These are phyloP conservation scores for Didymodactylos carnosus DNA, from an alignment of 2,888 invertebrate genomes.

Conservation along the genomic window DNA sequence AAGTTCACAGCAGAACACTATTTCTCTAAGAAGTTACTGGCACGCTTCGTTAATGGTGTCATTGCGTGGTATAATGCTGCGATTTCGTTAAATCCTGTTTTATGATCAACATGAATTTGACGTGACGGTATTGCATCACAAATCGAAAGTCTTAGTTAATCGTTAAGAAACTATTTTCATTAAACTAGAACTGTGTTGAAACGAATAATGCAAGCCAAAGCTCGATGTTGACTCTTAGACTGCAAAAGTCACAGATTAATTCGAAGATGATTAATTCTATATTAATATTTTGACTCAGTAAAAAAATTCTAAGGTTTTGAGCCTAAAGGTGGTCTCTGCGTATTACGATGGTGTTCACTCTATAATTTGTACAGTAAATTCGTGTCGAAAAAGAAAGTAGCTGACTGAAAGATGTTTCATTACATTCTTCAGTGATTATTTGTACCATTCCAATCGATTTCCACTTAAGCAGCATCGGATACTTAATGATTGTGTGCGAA, in stretches of 20 bases:
- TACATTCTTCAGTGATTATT: conserved; percentile 28
- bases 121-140: conserved; percentile 69
- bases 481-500: conserved; percentile 81
- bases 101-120: conserved; percentile 14
- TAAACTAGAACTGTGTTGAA: conserved; percentile 65
- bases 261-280: conserved; percentile 16
- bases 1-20: too few relatives aligned
- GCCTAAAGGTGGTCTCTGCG: too few relatives aligned
- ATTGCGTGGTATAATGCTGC: conserved; percentile 73
- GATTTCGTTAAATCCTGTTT: neutral
- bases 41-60: conserved; percentile 89
- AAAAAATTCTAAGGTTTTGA: too few relatives aligned
- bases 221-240: conserved; percentile 83
- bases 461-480: conserved; percentile 70
- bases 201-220: conserved; percentile 84
- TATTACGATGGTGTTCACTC: too few relatives aligned
- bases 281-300: too few relatives aligned
- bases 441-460: conserved; percentile 59
- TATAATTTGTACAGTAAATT: too few relatives aligned
- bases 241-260: conserved; percentile 43
- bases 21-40: conserved; percentile 55
- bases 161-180: conserved; percentile 37
- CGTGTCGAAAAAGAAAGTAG: too few relatives aligned
- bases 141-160: conserved; percentile 72
- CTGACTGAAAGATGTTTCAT: too few relatives aligned